Evolutionary conservation across 2,888 invertebrate species (phyloP).

Genomic region (Callimorpha dominula): DNA sequence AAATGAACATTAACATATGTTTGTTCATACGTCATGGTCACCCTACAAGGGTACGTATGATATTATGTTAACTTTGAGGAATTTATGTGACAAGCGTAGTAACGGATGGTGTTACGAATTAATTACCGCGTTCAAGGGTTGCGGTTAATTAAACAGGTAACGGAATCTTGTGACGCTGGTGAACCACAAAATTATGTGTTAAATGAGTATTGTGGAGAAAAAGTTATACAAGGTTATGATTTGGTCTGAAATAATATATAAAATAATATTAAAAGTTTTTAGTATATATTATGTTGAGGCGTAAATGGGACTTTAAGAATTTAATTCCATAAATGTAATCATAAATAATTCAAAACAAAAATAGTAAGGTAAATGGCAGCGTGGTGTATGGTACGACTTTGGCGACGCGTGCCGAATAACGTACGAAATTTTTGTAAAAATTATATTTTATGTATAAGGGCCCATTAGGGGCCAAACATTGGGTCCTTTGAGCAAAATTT

Average conservation of each 20-base stretch:
- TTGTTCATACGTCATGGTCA: constrained; percentile 34
- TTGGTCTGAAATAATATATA: too few relatives aligned
- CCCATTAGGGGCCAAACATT: background rate
- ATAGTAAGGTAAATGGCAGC: too few relatives aligned
- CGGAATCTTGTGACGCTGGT: constrained; percentile 51
- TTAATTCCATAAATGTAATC: background rate
- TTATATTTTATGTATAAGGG: too few relatives aligned
- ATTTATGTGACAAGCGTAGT: constrained; percentile 80
- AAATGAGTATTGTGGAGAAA: constrained; percentile 20
- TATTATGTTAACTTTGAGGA: constrained; percentile 73
- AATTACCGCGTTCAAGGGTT: constrained; percentile 72
- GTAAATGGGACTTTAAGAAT: too few relatives aligned
- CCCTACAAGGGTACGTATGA: constrained; percentile 52
- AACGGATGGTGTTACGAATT: constrained; percentile 74
- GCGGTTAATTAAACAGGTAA: constrained; percentile 75
- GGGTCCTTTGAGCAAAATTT: background rate
- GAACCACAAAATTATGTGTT: constrained; percentile 46
- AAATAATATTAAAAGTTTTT: too few relatives aligned
- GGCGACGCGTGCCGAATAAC: too few relatives aligned
- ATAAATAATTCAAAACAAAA: background rate
- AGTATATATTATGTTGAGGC: too few relatives aligned
- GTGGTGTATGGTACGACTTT: too few relatives aligned
- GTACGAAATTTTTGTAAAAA: background rate
- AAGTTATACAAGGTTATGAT: background rate
- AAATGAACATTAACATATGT: background rate